Evolutionary conservation across 2,113 vertebrate species (phyloP), one percentile per base, ranked within the genome.

Genomic region (Bos javanicus): DNA sequence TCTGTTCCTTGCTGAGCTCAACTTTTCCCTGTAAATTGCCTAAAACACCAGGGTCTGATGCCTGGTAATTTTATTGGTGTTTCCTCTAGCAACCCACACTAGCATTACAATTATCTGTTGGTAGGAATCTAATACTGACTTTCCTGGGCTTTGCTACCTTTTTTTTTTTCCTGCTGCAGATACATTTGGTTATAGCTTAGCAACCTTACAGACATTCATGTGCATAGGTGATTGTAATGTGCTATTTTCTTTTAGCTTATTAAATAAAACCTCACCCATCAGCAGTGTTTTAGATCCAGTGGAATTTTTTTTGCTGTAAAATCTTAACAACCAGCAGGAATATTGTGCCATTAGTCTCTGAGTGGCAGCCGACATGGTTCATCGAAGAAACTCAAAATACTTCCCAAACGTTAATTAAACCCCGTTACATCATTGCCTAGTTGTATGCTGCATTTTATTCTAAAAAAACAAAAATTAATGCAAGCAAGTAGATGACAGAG

Each of bases 381-480:
- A 92, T 94, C 88, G 85, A 93, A 97, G 52, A 97, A 97, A 97
- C 74, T 90, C 94, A 91, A 46, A 93, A 87, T 62, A 89, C 83
- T 98, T 96, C 43, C 57, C 89, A 95, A 97, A 91, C 64, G 57
- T 97, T 96, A 97, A 97, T 97, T 96, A 97, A 95, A 88, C 33
- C 36, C 6, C 9, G 84, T n/a, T 50, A 81, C 48, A 87, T n/a
- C 14, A 50, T 67, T 81, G 62, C 30, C 60, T 64, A 52, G 56
- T 84, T 23, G 33, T 90, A 33, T 3, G 28, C 25, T 33, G 46
- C 57, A 60, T 33, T 90, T 96, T 95, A 64, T 87, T 87, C n/a
- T 46, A 50, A 90, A 87, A 62, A 60, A 57, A 56, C 11, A 62
- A 88, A 84, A 88, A 54, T 74, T 82, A 92, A n/a, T 95, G 43